phyloP scores from a whole-genome alignment of 2,113 vertebrate species.

The Chaetodon auriga region DNA sequence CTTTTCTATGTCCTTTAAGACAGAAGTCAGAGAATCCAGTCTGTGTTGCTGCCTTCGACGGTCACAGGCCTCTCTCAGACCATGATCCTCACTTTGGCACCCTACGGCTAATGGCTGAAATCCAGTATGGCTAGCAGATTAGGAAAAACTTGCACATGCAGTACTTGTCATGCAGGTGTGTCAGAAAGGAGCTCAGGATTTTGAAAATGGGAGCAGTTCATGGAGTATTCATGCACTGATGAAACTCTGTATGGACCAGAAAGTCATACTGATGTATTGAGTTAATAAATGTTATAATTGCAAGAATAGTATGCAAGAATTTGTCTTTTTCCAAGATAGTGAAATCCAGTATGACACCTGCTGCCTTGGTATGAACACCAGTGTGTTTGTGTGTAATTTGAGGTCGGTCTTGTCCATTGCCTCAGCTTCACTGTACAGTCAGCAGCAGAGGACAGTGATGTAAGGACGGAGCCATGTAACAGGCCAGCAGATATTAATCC shows the following conservation, averaged over 20 bases:
- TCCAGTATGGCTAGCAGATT: constrained; percentile 12
- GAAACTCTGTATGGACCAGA: not conserved
- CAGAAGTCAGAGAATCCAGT: not conserved
- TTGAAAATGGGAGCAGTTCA: constrained; percentile 11
- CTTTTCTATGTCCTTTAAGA: not conserved
- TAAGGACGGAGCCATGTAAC: constrained; percentile 51
- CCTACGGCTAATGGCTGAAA: constrained; percentile 18
- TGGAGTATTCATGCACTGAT: not conserved
- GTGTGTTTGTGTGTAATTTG: constrained; percentile 6
- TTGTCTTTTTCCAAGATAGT: not conserved
- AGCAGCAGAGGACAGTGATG: constrained; percentile 56
- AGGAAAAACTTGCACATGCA: constrained; percentile 20
- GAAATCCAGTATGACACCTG: not conserved
- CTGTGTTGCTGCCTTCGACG: constrained; percentile 3
- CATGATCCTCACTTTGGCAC: constrained; percentile 20
- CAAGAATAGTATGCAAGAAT: not conserved
- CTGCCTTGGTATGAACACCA: not conserved
- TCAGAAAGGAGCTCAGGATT: constrained; percentile 13
- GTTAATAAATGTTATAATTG: constrained; percentile 21
- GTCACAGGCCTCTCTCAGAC: constrained; percentile 4
- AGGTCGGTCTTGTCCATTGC: not conserved
- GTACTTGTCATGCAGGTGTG: constrained; percentile 1
- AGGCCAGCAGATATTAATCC: constrained; percentile 60
- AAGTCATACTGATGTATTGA: constrained; percentile 8
- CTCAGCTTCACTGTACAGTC: constrained; percentile 14